These are phyloP conservation scores for Leptinotarsa tumamoca DNA, from an alignment of 2,888 invertebrate genomes.

Conservation along the genomic window DNA sequence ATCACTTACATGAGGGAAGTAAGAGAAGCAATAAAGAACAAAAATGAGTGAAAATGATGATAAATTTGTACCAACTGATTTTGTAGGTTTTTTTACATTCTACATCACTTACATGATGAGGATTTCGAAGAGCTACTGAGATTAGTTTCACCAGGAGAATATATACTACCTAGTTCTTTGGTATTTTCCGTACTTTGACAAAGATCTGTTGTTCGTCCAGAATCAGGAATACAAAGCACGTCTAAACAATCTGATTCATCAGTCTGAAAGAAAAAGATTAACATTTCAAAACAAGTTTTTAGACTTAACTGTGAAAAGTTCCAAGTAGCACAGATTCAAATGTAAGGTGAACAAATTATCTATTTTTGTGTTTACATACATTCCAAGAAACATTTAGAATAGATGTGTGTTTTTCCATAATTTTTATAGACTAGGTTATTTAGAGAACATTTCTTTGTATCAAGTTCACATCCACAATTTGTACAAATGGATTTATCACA, in stretches of 20 bases:
- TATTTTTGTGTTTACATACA: too few relatives aligned
- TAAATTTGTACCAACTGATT: too few relatives aligned
- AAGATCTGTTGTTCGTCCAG: constrained; percentile 73
- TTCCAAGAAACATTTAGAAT: too few relatives aligned
- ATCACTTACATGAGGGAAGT: constrained; percentile 56
- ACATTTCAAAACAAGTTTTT: background rate
- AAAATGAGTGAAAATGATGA: too few relatives aligned
- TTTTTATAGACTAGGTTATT: too few relatives aligned
- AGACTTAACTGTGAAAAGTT: background rate
- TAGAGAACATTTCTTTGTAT: too few relatives aligned
- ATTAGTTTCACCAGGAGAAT: constrained; percentile 67
- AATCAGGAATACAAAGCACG: constrained; percentile 67
- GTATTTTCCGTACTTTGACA: constrained; percentile 69
- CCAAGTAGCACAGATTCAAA: too few relatives aligned
- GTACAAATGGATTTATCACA: too few relatives aligned
- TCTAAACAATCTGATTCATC: constrained; percentile 72
- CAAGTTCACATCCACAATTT: too few relatives aligned
- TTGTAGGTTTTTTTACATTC: background rate
- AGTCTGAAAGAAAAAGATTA: constrained; percentile 69
- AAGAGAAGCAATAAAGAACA: too few relatives aligned
- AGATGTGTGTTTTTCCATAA: too few relatives aligned
- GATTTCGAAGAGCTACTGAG: constrained; percentile 70
- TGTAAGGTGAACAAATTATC: too few relatives aligned
- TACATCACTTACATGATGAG: constrained; percentile 45
- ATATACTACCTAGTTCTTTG: constrained; percentile 56